Evolutionary conservation across 1,140 invertebrate species (phyloP).

Genomic region (Drosophila biarmipes): DNA sequence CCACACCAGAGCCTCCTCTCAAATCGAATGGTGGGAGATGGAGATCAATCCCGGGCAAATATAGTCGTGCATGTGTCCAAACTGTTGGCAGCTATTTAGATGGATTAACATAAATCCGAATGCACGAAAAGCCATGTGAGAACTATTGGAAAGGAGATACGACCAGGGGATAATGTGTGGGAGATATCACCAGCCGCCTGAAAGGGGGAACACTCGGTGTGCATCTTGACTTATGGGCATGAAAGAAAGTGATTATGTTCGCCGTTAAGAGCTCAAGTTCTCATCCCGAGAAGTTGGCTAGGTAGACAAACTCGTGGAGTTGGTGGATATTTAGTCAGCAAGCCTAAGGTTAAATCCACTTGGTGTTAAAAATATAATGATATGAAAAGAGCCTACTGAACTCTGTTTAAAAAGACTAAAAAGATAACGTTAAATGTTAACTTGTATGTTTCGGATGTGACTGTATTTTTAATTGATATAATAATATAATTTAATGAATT

Average conservation of each 20-base stretch:
- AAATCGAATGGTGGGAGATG: conserved; percentile 10
- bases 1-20: not conserved
- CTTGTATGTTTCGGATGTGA: too few species aligned
- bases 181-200: conserved; percentile 40
- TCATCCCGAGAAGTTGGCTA: not conserved
- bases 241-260: conserved; percentile 22
- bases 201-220: not conserved
- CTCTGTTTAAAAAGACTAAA: too few species aligned
- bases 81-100: conserved; percentile 79
- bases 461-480: too few species aligned
- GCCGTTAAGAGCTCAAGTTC: conserved; percentile 6
- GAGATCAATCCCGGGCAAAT: conserved; percentile 66
- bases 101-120: conserved; percentile 70
- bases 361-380: not conserved
- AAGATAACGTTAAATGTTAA: too few species aligned
- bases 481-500: too few species aligned
- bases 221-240: conserved; percentile 37
- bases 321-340: not conserved
- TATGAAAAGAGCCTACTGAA: too few species aligned
- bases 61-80: conserved; percentile 70
- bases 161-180: conserved; percentile 37
- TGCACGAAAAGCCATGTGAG: conserved; percentile 72
- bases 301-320: not conserved
- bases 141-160: conserved; percentile 35
- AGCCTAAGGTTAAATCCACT: not conserved